These are phyloP conservation scores for Melanotaenia duboulayi DNA, from an alignment of 2,113 vertebrate genomes.

Conservation along the genomic window DNA sequence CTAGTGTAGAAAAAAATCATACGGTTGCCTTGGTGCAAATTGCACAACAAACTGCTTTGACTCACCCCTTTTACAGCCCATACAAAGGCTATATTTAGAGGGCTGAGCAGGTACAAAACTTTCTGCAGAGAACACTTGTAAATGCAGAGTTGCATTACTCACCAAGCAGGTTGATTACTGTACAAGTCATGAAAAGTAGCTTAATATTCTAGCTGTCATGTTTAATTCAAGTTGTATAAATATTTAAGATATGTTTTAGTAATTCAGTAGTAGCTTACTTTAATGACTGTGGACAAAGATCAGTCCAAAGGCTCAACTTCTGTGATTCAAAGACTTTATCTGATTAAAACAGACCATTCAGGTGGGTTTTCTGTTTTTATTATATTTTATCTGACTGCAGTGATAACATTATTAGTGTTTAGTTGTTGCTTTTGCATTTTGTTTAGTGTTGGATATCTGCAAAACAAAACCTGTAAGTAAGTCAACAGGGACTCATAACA, in stretches of 20 bases:
- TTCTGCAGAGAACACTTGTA: constrained; percentile 34
- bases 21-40: constrained; percentile 16
- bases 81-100: constrained; percentile 56
- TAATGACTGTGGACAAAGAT: neutral
- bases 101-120: constrained; percentile 31
- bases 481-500: no score
- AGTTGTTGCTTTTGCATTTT: no score
- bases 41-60: constrained; percentile 59
- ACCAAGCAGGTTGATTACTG: constrained; percentile 26
- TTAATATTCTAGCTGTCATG: neutral
- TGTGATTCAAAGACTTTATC: neutral
- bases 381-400: no score
- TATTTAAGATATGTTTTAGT: neutral
- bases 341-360: no score
- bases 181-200: constrained; percentile 7
- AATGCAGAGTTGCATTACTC: constrained; percentile 44
- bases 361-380: no score
- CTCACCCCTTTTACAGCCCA: constrained; percentile 44
- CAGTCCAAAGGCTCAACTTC: neutral
- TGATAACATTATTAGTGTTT: no score
- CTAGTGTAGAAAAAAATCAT: constrained; percentile 10
- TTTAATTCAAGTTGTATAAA: constrained; percentile 1
- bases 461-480: no score
- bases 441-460: no score
- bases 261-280: neutral